These are phyloP conservation scores for Delichon dasypus DNA, from an alignment of 2,797 vertebrate genomes.

Conservation along the genomic window DNA sequence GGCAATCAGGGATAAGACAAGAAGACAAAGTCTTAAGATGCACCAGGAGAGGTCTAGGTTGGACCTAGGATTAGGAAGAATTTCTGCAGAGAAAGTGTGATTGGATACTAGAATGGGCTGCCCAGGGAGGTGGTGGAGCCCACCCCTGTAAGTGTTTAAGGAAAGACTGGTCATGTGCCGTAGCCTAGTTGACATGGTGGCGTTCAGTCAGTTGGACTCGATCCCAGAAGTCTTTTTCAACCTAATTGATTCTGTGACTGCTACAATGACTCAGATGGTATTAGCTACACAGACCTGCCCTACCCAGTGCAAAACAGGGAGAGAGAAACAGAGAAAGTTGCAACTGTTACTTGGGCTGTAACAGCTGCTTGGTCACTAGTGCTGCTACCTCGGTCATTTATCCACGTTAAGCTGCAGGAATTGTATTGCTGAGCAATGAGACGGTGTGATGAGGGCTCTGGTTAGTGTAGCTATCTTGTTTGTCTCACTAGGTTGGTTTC, in stretches of 20 bases:
- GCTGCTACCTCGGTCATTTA: not conserved
- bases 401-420: not conserved
- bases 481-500: not conserved
- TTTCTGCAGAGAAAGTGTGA: not conserved
- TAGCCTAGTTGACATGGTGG: no score
- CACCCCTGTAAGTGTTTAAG: not conserved
- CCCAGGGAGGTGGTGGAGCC: not conserved
- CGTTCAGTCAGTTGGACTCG: not conserved
- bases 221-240: not conserved
- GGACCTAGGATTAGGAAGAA: not conserved
- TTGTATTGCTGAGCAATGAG: not conserved
- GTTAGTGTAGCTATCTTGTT: not conserved
- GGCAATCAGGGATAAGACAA: not conserved
- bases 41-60: not conserved
- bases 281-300: not conserved
- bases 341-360: not conserved
- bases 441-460: not conserved
- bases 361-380: not conserved
- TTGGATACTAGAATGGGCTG: not conserved
- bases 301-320: not conserved
- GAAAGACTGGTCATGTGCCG: no score
- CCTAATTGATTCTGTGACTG: not conserved
- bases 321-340: not conserved
- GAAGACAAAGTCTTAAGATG: not conserved
- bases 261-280: no score